phyloP scores from a whole-genome alignment of 2,888 invertebrate species.

The Leptinotarsa rubiginosa region DNA sequence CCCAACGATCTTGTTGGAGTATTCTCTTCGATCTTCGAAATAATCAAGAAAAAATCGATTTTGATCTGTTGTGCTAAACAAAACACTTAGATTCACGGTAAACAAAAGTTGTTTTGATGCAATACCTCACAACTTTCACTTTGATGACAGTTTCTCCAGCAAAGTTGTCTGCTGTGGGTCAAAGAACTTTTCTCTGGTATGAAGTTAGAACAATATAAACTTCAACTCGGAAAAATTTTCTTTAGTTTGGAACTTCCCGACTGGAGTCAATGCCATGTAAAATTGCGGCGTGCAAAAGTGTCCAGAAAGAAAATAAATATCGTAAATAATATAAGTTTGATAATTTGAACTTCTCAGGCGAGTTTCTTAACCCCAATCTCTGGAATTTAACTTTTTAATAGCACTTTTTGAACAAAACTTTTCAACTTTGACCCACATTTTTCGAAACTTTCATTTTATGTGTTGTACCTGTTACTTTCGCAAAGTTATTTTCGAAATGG shows the following conservation, averaged over 20 bases:
- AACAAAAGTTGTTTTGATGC: constrained; percentile 21
- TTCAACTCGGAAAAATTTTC: constrained; percentile 39
- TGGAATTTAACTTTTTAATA: constrained; percentile 59
- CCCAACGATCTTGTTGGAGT: too few relatives aligned
- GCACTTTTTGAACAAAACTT: constrained; percentile 59
- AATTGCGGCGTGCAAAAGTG: constrained; percentile 43
- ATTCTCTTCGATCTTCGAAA: neutral
- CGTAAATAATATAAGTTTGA: constrained; percentile 57
- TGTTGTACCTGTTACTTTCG: constrained; percentile 40
- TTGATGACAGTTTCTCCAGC: constrained; percentile 24
- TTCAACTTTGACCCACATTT: constrained; percentile 58
- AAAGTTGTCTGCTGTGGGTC: constrained; percentile 37
- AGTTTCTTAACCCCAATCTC: constrained; percentile 56
- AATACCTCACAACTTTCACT: constrained; percentile 18
- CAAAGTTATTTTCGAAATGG: constrained; percentile 29
- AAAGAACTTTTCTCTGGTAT: constrained; percentile 36
- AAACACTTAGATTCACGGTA: neutral
- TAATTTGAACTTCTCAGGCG: constrained; percentile 56
- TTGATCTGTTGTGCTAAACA: neutral
- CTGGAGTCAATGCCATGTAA: constrained; percentile 39
- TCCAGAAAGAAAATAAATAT: constrained; percentile 53
- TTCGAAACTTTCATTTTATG: constrained; percentile 54
- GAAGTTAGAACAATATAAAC: constrained; percentile 41
- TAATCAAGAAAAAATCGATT: neutral
- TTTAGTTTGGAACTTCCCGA: constrained; percentile 39